Base-by-base conservation (phyloP, 2,888 invertebrate genomes). In the Tiliacea citrago region DNA sequence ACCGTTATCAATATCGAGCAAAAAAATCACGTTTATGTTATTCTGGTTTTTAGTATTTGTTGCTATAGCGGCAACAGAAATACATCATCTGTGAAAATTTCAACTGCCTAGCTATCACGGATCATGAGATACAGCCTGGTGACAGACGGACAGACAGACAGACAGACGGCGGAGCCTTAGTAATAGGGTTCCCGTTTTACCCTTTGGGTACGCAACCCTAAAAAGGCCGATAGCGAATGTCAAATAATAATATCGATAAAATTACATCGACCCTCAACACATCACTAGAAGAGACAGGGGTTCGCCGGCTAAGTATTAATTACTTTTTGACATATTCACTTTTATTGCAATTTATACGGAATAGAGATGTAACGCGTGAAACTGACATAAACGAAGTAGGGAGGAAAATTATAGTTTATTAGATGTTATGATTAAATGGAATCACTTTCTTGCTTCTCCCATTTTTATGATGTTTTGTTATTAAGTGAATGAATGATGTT, bases 281-380 rank as follows among this genome's bases (percentile, higher is more conserved):
- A 90, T 84, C 94, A 84, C 94, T 95, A 89, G 68, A 86, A 88
- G 89, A 89, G 92, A 91, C 91, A 92, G 91, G 93, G 92, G 94
- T 90, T 91, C 90, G 89, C 87, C 90, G 92, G 90, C 91, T 91
- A 90, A 89, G 93, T 95, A 95, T 95, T 96, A 95, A 95, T 96
- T 95, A 95, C 94, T 94, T 94, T 94, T 93, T 93, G 95, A 95
- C 95, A 92, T 95, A 95, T 94, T 95, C 94, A 93, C 91, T 96
- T 95, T 95, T 95, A 95, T 95, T 94, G 90, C 94, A 92, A 95
- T 93, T 93, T 93, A 94, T 93, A 91, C 90, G 86, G 92, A 92
- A 92, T 92, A 91, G 88, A 88, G 88, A 87, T 85, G 88, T 85
- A 75, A 78, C 87, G 84, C 80, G 83, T 86, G 89, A 86, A 81